Conservation (phyloP, 2,797 vertebrate genomes). For the Carcharodon carcharias region DNA sequence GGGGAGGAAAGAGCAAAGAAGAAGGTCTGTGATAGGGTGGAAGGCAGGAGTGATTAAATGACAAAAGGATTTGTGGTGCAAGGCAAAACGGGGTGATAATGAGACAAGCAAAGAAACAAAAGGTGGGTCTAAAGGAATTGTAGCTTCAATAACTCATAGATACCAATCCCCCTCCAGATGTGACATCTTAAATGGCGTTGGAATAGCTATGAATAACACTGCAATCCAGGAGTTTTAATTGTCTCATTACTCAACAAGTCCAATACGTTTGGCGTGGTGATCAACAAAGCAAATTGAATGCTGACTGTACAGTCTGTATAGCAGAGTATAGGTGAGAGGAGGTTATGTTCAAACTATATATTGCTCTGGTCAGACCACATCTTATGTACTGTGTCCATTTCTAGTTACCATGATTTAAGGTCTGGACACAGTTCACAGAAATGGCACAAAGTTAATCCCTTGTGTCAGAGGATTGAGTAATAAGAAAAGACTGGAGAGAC, state of each 20-base stretch:
- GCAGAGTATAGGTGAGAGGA: not conserved
- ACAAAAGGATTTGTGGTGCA: not conserved
- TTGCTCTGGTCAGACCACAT: not conserved
- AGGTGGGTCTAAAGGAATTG: no score
- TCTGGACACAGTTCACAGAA: not conserved
- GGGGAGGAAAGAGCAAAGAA: not conserved
- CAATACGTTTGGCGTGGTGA: not conserved
- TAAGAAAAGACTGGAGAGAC: not conserved
- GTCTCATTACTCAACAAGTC: not conserved
- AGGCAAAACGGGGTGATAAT: not conserved
- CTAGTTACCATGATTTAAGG: not conserved
- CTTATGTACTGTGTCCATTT: not conserved
- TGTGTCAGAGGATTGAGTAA: not conserved
- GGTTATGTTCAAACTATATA: not conserved
- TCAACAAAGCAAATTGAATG: not conserved
- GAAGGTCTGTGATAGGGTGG: not conserved
- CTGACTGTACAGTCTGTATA: not conserved
- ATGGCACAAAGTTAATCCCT: not conserved
- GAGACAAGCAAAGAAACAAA: not conserved
- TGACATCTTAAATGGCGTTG: not conserved
- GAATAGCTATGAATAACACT: not conserved
- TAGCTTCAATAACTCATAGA: not conserved
- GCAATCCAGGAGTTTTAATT: not conserved
- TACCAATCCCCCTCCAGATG: not conserved
- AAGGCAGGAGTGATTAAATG: not conserved